Base-by-base conservation (phyloP, 2,797 vertebrate species). In the Linurgus olivaceus region DNA sequence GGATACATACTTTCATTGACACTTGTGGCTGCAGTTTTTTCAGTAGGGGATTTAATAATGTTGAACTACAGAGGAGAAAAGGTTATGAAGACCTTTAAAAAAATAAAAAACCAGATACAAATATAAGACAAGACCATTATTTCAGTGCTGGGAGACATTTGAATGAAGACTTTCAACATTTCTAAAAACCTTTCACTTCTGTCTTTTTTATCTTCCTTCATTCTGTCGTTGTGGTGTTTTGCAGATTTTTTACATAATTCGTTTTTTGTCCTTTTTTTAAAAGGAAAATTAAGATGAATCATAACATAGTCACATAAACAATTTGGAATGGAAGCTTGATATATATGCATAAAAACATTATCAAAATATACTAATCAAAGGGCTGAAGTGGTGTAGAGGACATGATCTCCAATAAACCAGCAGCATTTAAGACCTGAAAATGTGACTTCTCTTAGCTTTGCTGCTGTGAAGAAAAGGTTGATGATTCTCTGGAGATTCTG, bases 401-500 rank as follows among this genome's bases (percentile, higher is more conserved):
- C 86, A 93, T 57, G 72, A 86, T 63, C 62, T 95, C 68, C 20
- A 88, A 75, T 77, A 91, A 70, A 72, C 51, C 21, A 55, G 25
- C 0, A 2, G 55, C 57, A 50, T 76, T 91, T 94, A 67, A 73
- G 23, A 74, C 72, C 65, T 92, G 76, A 75, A 96, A 93, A 52
- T 78, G 50, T 70, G 90, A 23, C 58, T 96, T 37, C 31, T 84
- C 62, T 95, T 97, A 77, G 48, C 78, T 96, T 93, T 95, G 48
- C 65, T 80, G 76, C 65, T 95, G 76, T 90, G 76, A 96, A 95
- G 95, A 93, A 96, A 97, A 97, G 95, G 94, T 81, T 78, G 89
- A 86, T 96, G 66, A 57, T 93, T 96, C 92, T 75, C 97, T 59
- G 57, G 88, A 93, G 96, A 94, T 59, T 58, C 90, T 88, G 25